Conservation (phyloP, 1,140 invertebrate genomes). For the Parapsyche elsis region DNA sequence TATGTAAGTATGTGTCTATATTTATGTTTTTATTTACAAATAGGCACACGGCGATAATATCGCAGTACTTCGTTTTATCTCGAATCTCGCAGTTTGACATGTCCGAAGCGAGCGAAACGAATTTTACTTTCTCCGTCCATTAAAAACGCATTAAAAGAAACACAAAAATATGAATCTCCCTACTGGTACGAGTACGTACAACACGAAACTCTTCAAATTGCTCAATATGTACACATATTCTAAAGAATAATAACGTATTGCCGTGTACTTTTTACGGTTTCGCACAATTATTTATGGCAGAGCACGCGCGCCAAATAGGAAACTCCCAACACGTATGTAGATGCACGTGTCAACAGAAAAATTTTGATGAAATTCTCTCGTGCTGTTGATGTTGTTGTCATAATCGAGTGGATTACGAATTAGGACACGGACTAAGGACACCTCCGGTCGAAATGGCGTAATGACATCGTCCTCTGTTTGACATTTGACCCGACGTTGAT, state of each 20-base stretch:
- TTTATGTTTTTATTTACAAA: too few species aligned
- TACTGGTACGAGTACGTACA: neutral
- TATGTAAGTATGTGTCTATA: too few species aligned
- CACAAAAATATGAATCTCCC: neutral
- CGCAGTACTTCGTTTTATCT: too few species aligned
- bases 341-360: too few species aligned
- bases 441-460: neutral
- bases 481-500: constrained; percentile 10
- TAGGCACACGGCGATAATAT: too few species aligned
- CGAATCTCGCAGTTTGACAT: constrained; percentile 1
- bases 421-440: constrained; percentile 27
- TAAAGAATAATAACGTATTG: too few species aligned
- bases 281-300: too few species aligned
- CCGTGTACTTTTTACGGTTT: too few species aligned
- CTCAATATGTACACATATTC: too few species aligned
- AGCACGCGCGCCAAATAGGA: too few species aligned
- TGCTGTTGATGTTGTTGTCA: neutral
- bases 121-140: constrained; percentile 28
- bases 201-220: neutral
- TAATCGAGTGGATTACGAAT: neutral
- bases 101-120: constrained; percentile 5
- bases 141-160: constrained; percentile 21
- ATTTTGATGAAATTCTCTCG: too few species aligned
- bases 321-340: too few species aligned
- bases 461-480: constrained; percentile 33